Percentiles rank a stretch among this genome's conserved stretches.
phyloP scores from a whole-genome alignment of 2,113 vertebrate genomes.

The Synodontis membranacea region DNA sequence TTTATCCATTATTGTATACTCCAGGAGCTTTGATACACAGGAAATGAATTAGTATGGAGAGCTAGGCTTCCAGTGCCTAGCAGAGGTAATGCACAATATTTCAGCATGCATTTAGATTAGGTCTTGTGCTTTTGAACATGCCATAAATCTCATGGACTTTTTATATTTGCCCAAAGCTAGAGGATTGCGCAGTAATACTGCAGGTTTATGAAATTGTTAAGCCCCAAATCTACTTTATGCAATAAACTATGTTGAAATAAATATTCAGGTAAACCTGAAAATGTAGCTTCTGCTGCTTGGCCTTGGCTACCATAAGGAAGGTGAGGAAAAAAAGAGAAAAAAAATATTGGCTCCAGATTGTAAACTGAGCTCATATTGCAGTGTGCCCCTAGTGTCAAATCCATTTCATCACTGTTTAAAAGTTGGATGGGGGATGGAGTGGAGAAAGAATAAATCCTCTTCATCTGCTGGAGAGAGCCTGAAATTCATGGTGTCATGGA shows the following conservation, averaged over 20 bases:
- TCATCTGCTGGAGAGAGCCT: slow-evolving; percentile 32
- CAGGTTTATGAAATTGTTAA: slow-evolving; percentile 30
- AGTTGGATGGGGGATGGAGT: slow-evolving; percentile 44
- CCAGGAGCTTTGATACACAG: background rate
- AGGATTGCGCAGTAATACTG: slow-evolving; percentile 4
- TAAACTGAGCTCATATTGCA: slow-evolving; percentile 60
- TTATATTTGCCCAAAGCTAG: slow-evolving; percentile 9
- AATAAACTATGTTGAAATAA: slow-evolving; percentile 40
- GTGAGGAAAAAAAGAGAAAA: background rate
- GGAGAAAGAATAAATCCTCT: slow-evolving; percentile 52
- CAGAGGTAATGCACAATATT: slow-evolving; percentile 24
- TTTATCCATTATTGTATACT: background rate
- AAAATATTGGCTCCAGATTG: slow-evolving; percentile 44
- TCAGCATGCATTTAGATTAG: slow-evolving; percentile 33
- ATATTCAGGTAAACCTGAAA: slow-evolving; percentile 42
- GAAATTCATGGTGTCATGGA: slow-evolving; percentile 31
- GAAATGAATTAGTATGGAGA: slow-evolving; percentile 39
- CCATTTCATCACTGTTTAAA: slow-evolving; percentile 60
- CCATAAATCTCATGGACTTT: slow-evolving; percentile 17
- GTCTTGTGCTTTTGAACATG: slow-evolving; percentile 26
- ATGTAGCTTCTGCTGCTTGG: slow-evolving; percentile 15
- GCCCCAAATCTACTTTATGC: background rate
- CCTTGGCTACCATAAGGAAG: slow-evolving; percentile 30
- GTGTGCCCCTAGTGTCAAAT: slow-evolving; percentile 55
- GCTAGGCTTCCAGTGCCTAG: slow-evolving; percentile 8